Evolutionary conservation across 2,113 vertebrate genomes (phyloP).

Genomic region (Entomyzon cyanotis): DNA sequence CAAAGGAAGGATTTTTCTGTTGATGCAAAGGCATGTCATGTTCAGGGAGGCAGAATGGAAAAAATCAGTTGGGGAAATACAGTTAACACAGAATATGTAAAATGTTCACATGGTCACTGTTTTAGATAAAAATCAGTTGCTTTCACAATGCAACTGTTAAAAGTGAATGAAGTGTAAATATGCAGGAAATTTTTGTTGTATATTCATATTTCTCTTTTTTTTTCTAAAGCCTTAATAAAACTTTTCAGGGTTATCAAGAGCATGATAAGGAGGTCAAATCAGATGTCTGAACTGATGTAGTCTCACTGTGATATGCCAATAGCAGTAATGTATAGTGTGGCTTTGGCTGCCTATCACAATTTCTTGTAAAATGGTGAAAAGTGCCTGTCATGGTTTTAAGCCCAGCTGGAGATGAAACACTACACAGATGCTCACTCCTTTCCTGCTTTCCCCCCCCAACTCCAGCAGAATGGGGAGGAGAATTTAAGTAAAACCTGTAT

Average conservation of each 20-base stretch:
- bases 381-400: neutral
- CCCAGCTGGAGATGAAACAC: neutral
- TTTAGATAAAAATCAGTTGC: neutral
- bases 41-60: neutral
- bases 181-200: neutral
- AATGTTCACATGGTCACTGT: neutral
- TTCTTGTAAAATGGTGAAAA: neutral
- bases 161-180: neutral
- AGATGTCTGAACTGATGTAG: neutral
- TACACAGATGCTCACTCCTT: neutral
- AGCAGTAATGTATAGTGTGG: neutral
- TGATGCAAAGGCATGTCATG: neutral
- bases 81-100: neutral
- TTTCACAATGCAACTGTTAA: fast-evolving
- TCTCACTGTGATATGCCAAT: neutral
- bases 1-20: neutral
- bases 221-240: neutral
- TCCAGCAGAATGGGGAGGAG: neutral
- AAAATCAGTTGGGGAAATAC: neutral
- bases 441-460: no score
- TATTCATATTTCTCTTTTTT: neutral
- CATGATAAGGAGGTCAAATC: neutral
- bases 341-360: fast-evolving
- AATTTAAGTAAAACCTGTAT: neutral
- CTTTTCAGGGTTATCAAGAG: neutral